Evolutionary conservation across 2,113 vertebrate genomes (phyloP), one percentile per base, ranked within the genome.

Genomic region (Oryzias woworae): DNA sequence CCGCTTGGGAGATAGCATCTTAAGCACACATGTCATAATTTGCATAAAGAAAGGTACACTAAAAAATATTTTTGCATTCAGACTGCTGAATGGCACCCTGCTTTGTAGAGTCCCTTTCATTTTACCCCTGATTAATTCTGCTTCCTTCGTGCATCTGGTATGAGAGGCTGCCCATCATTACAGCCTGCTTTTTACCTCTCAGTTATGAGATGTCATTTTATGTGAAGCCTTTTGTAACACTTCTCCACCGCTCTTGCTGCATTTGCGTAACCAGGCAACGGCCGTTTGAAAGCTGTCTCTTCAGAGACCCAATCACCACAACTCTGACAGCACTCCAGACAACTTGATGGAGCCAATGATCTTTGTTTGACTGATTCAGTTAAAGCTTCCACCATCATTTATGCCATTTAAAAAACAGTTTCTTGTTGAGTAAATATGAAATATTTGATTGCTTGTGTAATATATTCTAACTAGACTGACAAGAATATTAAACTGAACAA

Each of bases 241-340:
- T 77, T 88, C 83, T 81, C 75, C 81, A 81, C 61, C 70, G 82
- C 76, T 85, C 75, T 80, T 65, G 68, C 81, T 88, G 89, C 87
- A 87, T 87, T 87, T 89, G 74, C 60, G 90, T 90, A 85, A 83
- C 90, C 79, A 86, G 85, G 89, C 89, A 92, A 92, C 88, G 18
- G 71, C 83, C 62, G 79, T 88, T 78, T 90, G 72, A 90, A 91
- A 83, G 89, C 81, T 78, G 74, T 81, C 86, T 89, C 81, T 86
- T 84, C 68, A 88, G 71, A 89, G 72, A 75, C 69, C 53, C 83
- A 89, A 90, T 91, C 90, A 88, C 75, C 75, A 85, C 77, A 90
- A 89, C 84, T 90, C 87, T 85, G 78, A 85, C 85, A 87, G 81
- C 81, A 75, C 82, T 86, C 82, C 75, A 82, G 79, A 86, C 86